Evolutionary conservation across 2,113 vertebrate species (phyloP).

Genomic region (Zapus hudsonius): DNA sequence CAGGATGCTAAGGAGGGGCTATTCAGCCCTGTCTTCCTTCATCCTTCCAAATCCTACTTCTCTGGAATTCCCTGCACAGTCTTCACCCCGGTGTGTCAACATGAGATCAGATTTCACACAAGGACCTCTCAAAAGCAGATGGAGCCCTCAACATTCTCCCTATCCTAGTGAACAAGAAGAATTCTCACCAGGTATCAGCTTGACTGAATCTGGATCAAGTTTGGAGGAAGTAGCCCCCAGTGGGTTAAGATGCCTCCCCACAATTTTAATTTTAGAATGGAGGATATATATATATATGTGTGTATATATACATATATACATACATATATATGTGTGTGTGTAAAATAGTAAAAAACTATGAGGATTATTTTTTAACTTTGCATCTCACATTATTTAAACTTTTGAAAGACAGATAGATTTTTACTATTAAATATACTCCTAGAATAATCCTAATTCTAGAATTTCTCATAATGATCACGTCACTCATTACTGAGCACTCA

Average conservation of each 20-base stretch:
- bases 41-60: not conserved
- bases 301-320: too few species aligned
- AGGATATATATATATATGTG: too few species aligned
- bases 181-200: not conserved
- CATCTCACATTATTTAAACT: not conserved
- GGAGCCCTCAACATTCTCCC: accelerated
- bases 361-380: not conserved
- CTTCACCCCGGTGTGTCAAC: accelerated
- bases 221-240: not conserved
- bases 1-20: not conserved
- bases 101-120: not conserved
- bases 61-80: accelerated
- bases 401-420: not conserved
- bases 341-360: too few species aligned
- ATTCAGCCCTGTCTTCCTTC: too few species aligned
- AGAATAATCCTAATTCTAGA: not conserved
- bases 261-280: not conserved
- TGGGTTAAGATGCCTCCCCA: not conserved
- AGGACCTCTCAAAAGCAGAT: not conserved
- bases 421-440: not conserved
- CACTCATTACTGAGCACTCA: too few species aligned
- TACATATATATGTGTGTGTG: too few species aligned
- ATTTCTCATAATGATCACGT: not conserved
- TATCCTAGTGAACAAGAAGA: not conserved
- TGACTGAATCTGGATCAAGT: not conserved